A percentile compares a stretch with the other conserved stretches of the same genome.
Evolutionary conservation across 2,113 vertebrate species (phyloP).

Genomic region (Platichthys flesus): DNA sequence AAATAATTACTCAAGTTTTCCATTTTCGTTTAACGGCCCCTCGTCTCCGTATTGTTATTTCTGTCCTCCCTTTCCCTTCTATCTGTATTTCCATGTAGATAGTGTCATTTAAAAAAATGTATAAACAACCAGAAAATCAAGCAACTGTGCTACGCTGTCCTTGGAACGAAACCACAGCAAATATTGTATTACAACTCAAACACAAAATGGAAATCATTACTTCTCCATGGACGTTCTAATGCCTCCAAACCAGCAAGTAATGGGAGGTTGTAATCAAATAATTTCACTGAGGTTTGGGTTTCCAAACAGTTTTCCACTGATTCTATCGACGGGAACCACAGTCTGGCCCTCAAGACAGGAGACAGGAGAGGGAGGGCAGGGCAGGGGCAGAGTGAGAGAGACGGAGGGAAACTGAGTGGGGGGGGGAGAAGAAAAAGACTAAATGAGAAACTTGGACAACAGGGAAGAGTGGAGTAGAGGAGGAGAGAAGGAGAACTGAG

Average conservation of each 20-base stretch:
- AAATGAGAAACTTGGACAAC: slow-evolving; percentile 14
- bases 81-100: slow-evolving; percentile 40
- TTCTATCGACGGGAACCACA: slow-evolving; percentile 71
- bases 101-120: slow-evolving; percentile 54
- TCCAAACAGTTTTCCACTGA: slow-evolving; percentile 77
- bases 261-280: slow-evolving; percentile 76
- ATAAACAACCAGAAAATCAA: slow-evolving; percentile 53
- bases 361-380: slow-evolving; percentile 23
- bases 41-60: background rate
- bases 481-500: slow-evolving; percentile 17
- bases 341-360: slow-evolving; percentile 55
- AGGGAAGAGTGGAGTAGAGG: slow-evolving; percentile 8
- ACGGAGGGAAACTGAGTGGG: background rate
- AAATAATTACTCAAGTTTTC: slow-evolving; percentile 60
- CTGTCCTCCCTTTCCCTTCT: background rate
- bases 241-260: slow-evolving; percentile 75
- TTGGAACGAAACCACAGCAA: slow-evolving; percentile 55
- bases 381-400: slow-evolving; percentile 1
- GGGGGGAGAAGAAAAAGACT: background rate
- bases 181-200: slow-evolving; percentile 68
- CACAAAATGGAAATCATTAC: slow-evolving; percentile 79
- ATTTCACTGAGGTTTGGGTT: slow-evolving; percentile 76
- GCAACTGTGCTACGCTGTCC: slow-evolving; percentile 43
- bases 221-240: slow-evolving; percentile 68
- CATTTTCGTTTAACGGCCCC: slow-evolving; percentile 42